phyloP scores from a whole-genome alignment of 2,888 invertebrate genomes.

The Deilephila porcellus region DNA sequence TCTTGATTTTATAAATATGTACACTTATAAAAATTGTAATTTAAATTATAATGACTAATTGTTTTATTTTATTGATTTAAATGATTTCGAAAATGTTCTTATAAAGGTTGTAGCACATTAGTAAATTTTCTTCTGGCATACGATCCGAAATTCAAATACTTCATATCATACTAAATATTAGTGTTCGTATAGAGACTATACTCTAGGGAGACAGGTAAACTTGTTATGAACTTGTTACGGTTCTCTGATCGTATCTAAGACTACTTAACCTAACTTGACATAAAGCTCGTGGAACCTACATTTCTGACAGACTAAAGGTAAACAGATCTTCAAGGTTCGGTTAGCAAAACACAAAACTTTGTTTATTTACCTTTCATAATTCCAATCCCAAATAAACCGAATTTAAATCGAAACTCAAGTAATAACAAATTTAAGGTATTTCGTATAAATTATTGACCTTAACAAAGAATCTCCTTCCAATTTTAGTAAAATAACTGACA shows the following conservation, averaged over 20 bases:
- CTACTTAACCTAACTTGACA: constrained; percentile 5
- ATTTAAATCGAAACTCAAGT: neutral
- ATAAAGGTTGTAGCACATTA: no score
- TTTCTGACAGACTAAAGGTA: neutral
- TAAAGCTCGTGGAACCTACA: neutral
- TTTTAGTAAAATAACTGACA: no score
- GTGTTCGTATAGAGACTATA: neutral
- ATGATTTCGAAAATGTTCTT: no score
- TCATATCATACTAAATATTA: neutral
- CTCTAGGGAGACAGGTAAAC: neutral
- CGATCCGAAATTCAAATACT: no score
- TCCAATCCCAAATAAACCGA: neutral
- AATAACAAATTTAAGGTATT: neutral
- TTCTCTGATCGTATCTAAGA: neutral
- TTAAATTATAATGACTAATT: no score
- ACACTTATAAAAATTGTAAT: no score
- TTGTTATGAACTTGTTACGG: constrained; percentile 1
- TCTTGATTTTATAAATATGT: no score
- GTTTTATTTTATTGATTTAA: no score
- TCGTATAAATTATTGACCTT: no score
- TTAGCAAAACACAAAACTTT: neutral
- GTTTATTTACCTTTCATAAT: neutral
- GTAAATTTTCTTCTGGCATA: no score
- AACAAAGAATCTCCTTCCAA: no score
- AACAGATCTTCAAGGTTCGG: neutral